Evolutionary conservation across 1,140 invertebrate species (phyloP), one percentile per base, ranked within the genome.

Genomic region (Sminthurides bifidus): DNA sequence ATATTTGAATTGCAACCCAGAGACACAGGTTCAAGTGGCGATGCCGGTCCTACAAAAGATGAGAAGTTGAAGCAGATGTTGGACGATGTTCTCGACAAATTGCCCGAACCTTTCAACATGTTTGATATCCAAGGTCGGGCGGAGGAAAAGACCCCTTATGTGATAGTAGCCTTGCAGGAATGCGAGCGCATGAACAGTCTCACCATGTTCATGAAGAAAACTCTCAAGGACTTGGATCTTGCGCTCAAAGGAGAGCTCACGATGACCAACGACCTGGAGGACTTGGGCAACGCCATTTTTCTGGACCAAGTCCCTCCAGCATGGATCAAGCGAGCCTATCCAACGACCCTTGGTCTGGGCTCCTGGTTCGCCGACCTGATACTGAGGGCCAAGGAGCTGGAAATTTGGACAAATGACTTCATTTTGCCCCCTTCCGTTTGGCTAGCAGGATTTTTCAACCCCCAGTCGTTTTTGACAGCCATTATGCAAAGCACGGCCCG

Each of bases 401-500:
- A 95, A 71, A 86, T 82, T 1, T 96, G 92, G 92, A 85, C 87
- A 26, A 85, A 84, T 0, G 91, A 94, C 73, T 94, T 94, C 78
- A 85, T 91, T 84, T 71, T 91, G 45, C 91, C 91, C 26, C 74
- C 87, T 1, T 88, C 87, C 31, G 87, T 95, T 6, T 97, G 92
- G 92, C 70, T 97, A 27, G 86, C 85, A n/a, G 92, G 92, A 4
- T 93, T 97, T 71, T 96, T 96, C 73, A 96, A 95, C 71, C 92
- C 92, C 0, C 92, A 96, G 73, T 93, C 90, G 33, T 79, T 97
- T 66, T 72, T 97, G 21, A 97, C 92, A 2, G 92, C 92, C 35
- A 93, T 95, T 64, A 96, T 97, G 91, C 92, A 97, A 73, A 92
- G 88, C 60, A 94, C 91, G 29, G 92, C 92, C 0, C 75, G 92